Percentiles rank a stretch among this genome's conserved stretches.
Evolutionary conservation across 2,113 vertebrate species (phyloP).

Genomic region (Mungos mungo): DNA sequence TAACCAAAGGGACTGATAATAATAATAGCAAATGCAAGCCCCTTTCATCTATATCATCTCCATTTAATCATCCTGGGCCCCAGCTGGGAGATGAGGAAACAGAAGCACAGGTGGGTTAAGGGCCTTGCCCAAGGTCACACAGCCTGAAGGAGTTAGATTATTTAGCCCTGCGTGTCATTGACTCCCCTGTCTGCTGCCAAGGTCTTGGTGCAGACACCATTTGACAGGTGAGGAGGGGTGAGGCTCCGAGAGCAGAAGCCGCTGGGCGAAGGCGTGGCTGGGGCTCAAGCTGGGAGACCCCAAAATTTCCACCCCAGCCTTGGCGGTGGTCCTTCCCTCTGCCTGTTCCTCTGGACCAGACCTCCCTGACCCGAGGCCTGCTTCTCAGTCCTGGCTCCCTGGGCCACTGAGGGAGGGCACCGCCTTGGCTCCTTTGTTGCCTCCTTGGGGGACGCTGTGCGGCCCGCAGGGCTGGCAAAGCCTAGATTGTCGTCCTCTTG

Average conservation of each 20-base stretch:
- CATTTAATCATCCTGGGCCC: not conserved
- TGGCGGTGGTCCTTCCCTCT: not conserved
- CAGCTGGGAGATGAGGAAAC: not conserved
- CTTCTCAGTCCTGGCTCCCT: not conserved
- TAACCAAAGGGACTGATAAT: not conserved
- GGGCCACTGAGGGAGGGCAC: not conserved
- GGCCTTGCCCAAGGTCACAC: not conserved
- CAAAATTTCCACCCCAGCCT: not conserved
- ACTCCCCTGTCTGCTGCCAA: not conserved
- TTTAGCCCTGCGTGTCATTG: not conserved
- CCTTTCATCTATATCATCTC: not conserved
- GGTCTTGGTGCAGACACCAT: not conserved
- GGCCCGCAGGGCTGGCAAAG: not conserved
- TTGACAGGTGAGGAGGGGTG: not conserved
- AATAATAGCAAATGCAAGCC: not conserved
- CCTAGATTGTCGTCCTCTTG: not conserved
- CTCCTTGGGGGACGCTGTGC: not conserved
- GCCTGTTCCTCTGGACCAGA: not conserved
- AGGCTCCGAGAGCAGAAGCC: not conserved
- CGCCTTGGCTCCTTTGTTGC: not conserved
- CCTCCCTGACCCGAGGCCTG: too few relatives aligned
- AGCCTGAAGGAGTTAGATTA: not conserved
- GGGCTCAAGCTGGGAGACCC: not conserved
- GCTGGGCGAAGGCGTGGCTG: not conserved
- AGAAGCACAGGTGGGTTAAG: not conserved